These are phyloP conservation scores for Galemys pyrenaicus DNA, from an alignment of 2,113 vertebrate species.

Conservation along the genomic window DNA sequence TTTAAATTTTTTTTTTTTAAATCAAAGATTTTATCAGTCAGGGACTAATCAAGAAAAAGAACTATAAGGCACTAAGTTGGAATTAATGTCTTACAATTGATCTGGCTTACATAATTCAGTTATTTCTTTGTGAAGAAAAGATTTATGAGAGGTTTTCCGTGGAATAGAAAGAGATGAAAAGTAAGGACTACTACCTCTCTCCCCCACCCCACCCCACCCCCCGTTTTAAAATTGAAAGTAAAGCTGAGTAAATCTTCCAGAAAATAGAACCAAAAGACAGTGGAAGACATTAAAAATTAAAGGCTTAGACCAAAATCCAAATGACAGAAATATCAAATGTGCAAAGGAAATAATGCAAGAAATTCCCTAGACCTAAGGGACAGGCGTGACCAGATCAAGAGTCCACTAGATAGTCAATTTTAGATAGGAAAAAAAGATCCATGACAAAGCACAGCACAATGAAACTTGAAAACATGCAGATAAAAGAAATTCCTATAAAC, in stretches of 20 bases:
- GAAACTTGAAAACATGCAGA: background rate
- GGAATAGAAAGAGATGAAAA: background rate
- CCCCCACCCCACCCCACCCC: too few species aligned
- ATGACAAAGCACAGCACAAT: background rate
- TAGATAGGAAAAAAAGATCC: background rate
- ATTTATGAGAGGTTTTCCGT: background rate
- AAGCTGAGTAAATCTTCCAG: background rate
- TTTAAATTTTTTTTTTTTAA: background rate
- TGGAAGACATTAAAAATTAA: background rate
- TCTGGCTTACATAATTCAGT: background rate
- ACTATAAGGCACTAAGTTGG: too few species aligned
- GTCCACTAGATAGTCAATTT: background rate
- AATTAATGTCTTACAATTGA: background rate
- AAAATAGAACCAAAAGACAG: conserved; percentile 20
- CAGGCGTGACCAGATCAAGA: background rate
- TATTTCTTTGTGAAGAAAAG: background rate
- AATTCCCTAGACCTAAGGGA: background rate
- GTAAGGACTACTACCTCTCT: background rate
- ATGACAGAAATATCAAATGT: background rate
- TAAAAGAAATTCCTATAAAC: too few species aligned
- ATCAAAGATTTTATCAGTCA: background rate
- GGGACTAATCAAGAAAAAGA: background rate
- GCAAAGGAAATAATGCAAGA: conserved; percentile 1
- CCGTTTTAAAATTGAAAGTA: background rate
- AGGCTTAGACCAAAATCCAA: background rate